Percentiles rank a stretch among this genome's conserved stretches.
Conservation (phyloP, 2,888 invertebrate genomes). For the Galerucella calmariensis region DNA sequence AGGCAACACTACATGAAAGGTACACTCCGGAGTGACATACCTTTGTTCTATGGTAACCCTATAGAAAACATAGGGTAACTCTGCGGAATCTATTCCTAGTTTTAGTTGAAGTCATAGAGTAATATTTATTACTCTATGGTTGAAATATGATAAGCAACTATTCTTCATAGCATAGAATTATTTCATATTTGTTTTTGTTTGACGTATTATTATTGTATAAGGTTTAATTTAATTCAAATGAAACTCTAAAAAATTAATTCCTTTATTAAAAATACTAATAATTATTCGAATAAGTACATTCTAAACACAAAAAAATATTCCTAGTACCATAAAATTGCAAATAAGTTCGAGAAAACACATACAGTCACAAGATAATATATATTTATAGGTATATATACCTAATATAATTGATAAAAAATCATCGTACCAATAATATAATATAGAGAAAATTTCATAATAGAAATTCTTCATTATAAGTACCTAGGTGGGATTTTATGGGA, state of each 20-base stretch:
- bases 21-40: too few species aligned
- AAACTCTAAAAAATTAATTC: background rate
- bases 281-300: background rate
- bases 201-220: too few species aligned
- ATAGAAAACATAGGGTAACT: background rate
- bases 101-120: background rate
- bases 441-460: background rate
- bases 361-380: too few species aligned
- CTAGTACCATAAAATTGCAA: too few species aligned
- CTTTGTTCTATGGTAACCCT: background rate
- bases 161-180: background rate
- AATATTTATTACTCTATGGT: background rate
- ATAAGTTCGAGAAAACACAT: too few species aligned
- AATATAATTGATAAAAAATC: too few species aligned
- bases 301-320: background rate
- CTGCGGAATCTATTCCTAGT: background rate
- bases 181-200: too few species aligned
- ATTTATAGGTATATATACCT: too few species aligned
- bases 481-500: background rate
- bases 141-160: slow-evolving; percentile 10
- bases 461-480: background rate
- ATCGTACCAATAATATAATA: too few species aligned
- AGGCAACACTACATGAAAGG: slow-evolving; percentile 8
- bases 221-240: background rate
- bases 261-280: background rate